Percentiles rank a stretch among this genome's conserved stretches.
phyloP scores from a whole-genome alignment of 2,797 vertebrate genomes.

The Erethizon dorsatum region DNA sequence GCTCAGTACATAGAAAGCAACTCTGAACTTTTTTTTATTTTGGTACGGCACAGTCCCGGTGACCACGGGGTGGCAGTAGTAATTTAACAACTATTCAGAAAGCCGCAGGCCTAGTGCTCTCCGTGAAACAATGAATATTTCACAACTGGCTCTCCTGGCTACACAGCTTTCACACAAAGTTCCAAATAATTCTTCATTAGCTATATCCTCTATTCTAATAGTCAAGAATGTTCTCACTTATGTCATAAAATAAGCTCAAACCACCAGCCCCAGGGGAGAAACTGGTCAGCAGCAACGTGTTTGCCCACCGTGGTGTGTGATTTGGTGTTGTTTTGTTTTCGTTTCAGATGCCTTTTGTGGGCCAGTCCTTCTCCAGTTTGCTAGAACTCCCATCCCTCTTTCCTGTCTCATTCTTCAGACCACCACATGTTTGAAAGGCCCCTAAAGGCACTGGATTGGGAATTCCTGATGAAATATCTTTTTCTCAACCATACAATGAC shows the following conservation, averaged over 20 bases:
- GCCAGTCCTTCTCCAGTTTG: not conserved
- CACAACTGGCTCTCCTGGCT: not conserved
- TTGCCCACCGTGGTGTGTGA: not conserved
- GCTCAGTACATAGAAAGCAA: not conserved
- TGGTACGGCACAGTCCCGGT: not conserved
- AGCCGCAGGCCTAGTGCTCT: no score
- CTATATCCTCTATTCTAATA: not conserved
- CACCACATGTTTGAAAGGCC: not conserved
- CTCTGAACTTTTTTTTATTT: not conserved
- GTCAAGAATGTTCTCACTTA: not conserved
- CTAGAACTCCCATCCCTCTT: not conserved
- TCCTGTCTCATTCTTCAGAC: not conserved
- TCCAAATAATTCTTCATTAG: not conserved
- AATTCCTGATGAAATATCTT: not conserved
- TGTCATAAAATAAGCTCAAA: not conserved
- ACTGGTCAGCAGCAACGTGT: not conserved
- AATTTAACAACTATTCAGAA: not conserved
- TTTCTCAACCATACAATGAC: not conserved
- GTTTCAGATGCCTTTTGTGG: not conserved
- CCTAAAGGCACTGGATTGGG: not conserved
- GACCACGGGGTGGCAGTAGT: constrained; percentile 77
- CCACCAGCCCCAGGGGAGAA: not conserved
- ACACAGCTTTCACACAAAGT: not conserved
- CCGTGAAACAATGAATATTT: not conserved
- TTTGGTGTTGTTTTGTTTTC: not conserved